A percentile compares a stretch with the other conserved stretches of the same genome.
Evolutionary conservation across 2,113 vertebrate species (phyloP).

Genomic region (Casuarius casuarius): DNA sequence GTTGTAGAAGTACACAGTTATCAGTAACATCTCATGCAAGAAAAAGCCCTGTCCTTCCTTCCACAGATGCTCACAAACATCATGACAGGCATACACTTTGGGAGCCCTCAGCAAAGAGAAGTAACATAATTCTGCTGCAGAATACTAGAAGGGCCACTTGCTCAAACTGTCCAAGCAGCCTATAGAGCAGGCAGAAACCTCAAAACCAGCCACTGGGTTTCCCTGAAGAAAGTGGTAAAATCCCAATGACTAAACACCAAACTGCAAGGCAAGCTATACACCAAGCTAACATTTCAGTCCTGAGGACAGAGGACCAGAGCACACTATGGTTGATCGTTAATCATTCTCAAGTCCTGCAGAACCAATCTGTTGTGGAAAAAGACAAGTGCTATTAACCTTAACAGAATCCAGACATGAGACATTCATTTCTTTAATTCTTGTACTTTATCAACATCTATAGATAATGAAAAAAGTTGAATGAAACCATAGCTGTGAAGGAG

Average conservation of each 20-base stretch:
- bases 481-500: neutral
- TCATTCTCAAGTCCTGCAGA: neutral
- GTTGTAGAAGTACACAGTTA: neutral
- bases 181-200: neutral
- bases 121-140: neutral
- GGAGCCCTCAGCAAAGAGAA: neutral
- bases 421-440: neutral
- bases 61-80: neutral
- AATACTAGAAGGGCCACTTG: too few species aligned
- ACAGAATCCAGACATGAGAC: neutral
- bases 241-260: neutral
- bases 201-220: neutral
- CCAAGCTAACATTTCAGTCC: neutral
- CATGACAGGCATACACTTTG: neutral
- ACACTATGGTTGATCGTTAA: neutral
- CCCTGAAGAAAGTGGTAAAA: neutral
- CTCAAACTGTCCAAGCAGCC: neutral
- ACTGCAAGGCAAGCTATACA: neutral
- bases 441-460: neutral
- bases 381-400: neutral
- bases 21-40: neutral
- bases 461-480: neutral
- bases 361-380: neutral
- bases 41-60: neutral
- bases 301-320: neutral